phyloP scores from a whole-genome alignment of 2,113 vertebrate species.

The Turdus rufiventris region DNA sequence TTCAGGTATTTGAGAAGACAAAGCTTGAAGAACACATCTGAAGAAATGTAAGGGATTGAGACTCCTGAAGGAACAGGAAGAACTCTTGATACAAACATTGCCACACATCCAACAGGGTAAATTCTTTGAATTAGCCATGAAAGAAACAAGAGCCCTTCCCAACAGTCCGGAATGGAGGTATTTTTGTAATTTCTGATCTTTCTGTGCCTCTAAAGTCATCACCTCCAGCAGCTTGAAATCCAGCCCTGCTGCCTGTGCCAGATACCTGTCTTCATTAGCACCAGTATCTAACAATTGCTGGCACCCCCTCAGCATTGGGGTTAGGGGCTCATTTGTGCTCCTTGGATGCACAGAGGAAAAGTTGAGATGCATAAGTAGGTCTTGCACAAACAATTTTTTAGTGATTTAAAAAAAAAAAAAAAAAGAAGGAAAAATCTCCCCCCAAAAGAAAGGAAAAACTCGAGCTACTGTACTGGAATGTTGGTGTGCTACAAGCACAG shows the following conservation, averaged over 20 bases:
- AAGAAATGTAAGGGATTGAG: constrained; percentile 2
- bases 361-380: neutral
- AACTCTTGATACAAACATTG: constrained; percentile 36
- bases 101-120: constrained; percentile 13
- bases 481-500: neutral
- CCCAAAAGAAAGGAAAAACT: neutral
- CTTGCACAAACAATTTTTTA: neutral
- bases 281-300: neutral
- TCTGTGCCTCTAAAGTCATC: constrained; percentile 33
- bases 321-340: neutral
- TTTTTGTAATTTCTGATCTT: constrained; percentile 53
- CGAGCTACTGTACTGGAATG: neutral
- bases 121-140: constrained; percentile 60
- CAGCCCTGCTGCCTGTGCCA: neutral
- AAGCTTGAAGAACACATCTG: constrained; percentile 36
- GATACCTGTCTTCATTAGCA: constrained; percentile 25
- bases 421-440: neutral
- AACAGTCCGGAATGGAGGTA: neutral
- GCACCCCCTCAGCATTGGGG: neutral
- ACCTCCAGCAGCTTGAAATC: constrained; percentile 37
- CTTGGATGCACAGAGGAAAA: neutral
- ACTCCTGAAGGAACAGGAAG: constrained; percentile 56
- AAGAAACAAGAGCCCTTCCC: constrained; percentile 24
- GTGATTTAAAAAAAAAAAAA: neutral
- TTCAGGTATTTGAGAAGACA: constrained; percentile 60